A percentile compares a stretch with the other conserved stretches of the same genome.
phyloP scores from a whole-genome alignment of 2,113 vertebrate genomes.

The Barbus barbus region DNA sequence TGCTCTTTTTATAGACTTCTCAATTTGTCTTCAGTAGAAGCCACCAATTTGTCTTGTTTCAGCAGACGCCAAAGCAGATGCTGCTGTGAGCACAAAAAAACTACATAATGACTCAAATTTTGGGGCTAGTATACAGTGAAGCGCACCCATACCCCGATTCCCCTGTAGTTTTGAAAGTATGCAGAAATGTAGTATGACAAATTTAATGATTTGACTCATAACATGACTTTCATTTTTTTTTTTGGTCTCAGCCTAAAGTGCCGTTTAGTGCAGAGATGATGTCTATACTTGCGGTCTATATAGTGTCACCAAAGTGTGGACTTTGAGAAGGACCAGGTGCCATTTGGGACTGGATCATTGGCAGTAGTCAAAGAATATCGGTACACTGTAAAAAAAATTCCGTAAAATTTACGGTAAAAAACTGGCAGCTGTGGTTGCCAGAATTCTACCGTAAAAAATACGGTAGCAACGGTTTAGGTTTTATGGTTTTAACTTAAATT shows the following conservation, averaged over 20 bases:
- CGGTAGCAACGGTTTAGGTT: too few species aligned
- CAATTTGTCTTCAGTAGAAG: slow-evolving; percentile 10
- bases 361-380: neutral
- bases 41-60: slow-evolving; percentile 27
- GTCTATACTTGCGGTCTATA: too few species aligned
- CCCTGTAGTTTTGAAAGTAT: neutral
- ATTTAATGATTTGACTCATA: too few species aligned
- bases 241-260: neutral
- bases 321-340: neutral
- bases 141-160: neutral
- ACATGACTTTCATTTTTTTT: too few species aligned
- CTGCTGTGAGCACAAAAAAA: neutral
- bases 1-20: slow-evolving; percentile 1
- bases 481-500: too few species aligned
- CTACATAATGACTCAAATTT: slow-evolving; percentile 22
- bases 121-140: neutral
- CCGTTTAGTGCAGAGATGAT: too few species aligned
- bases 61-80: slow-evolving; percentile 29
- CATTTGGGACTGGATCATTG: neutral
- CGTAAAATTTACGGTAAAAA: too few species aligned
- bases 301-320: neutral
- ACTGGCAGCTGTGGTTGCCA: too few species aligned
- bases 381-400: too few species aligned
- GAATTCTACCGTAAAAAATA: too few species aligned
- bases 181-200: neutral